Conservation (phyloP, 1,140 invertebrate genomes). For the Mactra quadrangularis region DNA sequence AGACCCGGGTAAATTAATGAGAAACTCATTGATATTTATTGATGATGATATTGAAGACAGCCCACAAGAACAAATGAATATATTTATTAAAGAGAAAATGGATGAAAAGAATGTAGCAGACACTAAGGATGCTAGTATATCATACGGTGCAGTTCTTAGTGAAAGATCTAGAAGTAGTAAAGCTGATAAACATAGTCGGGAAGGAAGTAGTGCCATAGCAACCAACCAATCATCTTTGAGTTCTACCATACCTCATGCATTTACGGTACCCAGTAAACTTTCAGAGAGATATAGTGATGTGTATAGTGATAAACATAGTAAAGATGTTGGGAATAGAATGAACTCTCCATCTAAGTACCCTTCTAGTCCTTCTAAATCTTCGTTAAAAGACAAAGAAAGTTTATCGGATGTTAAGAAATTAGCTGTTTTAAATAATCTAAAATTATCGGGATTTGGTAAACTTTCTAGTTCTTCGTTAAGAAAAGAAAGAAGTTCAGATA, state of each 20-base stretch:
- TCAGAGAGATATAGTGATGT: constrained; percentile 63
- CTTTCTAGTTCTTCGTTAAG: constrained; percentile 40
- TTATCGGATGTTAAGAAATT: constrained; percentile 73
- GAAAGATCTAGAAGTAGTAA: constrained; percentile 49
- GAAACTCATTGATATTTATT: constrained; percentile 75
- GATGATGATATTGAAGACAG: constrained; percentile 74
- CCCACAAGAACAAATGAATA: constrained; percentile 50
- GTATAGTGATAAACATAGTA: constrained; percentile 70
- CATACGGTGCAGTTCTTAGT: constrained; percentile 14
- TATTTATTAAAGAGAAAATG: constrained; percentile 57
- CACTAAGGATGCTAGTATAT: constrained; percentile 56
- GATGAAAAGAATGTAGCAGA: constrained; percentile 53
- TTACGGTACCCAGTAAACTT: constrained; percentile 77
- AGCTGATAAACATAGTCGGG: constrained; percentile 8
- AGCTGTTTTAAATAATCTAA: constrained; percentile 62
- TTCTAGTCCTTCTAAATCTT: constrained; percentile 73
- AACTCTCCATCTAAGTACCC: constrained; percentile 70
- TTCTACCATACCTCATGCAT: constrained; percentile 60
- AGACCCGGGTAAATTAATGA: constrained; percentile 65
- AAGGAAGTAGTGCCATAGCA: constrained; percentile 41
- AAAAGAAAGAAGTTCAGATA: constrained; percentile 58
- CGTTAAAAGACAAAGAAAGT: constrained; percentile 75
- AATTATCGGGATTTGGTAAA: constrained; percentile 59
- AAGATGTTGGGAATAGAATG: constrained; percentile 78
- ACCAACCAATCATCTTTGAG: constrained; percentile 8